Base-by-base conservation (phyloP, 1,140 invertebrate species). In the Agrypnia vestita region DNA sequence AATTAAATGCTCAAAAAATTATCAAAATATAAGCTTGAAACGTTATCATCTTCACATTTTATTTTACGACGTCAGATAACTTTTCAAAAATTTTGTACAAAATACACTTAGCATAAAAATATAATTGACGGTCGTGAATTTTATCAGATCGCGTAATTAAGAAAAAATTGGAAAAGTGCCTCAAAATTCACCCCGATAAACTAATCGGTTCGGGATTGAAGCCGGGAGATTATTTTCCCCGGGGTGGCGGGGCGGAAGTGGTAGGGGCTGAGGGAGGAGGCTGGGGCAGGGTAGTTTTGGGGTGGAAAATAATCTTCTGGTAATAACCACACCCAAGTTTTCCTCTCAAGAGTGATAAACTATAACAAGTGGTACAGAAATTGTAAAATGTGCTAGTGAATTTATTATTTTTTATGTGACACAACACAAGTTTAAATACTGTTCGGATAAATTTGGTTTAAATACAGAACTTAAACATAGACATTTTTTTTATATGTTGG, bases 161-260 rank as follows among this genome's bases (percentile, higher is more conserved):
- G 0, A 12, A 35, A 62, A 62, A 62, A 62, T 35, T 25, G 21
- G 3, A 35, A 62, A 35, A n/a, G n/a, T 56, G n/a, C 0, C 25
- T 62, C 59, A 62, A 62, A 62, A 21, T 35, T 35, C 12, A 9
- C 21, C 25, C 59, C 19, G 21, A 21, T 25, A 62, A 62, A 62
- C 59, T 62, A 25, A 62, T 62, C 59, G 17, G 12, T 62, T 62
- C 12, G 0, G 59, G 4, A 62, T n/a, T 56, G 53, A 56, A 19
- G 53, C n/a, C n/a, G n/a, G 53, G 53, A 6, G 53, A 17, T 17
- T 56, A 56, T 4, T 56, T 56, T 17, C 25, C 59, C 1, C 59
- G 12, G 25, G 59, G 19, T 21, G 21, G 17, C 17, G 21, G 17
- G 21, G n/a, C n/a, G 25, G 8, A 62, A 21, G 13, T 25, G 17